These are phyloP conservation scores for Octodonta nipae DNA, from an alignment of 2,888 invertebrate genomes.

Conservation along the genomic window DNA sequence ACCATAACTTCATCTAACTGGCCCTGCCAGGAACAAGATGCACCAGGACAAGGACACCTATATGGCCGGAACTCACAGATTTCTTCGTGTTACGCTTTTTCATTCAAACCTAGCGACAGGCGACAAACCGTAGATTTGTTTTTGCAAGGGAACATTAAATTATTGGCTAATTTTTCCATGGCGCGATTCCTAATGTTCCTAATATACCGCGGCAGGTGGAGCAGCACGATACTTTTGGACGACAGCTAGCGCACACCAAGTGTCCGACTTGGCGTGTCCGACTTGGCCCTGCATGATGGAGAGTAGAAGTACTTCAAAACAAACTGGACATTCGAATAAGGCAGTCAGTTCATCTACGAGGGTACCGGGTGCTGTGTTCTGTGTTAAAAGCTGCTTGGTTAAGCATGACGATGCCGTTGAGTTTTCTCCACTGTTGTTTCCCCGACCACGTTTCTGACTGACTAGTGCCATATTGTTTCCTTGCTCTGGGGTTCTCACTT, in stretches of 20 bases:
- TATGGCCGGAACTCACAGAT: slow-evolving; percentile 96
- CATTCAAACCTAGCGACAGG: slow-evolving; percentile 84
- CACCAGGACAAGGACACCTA: slow-evolving; percentile 97
- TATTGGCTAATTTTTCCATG: slow-evolving; percentile 96
- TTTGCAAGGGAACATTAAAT: slow-evolving; percentile 97
- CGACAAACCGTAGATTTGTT: slow-evolving; percentile 92
- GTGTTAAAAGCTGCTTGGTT: slow-evolving; percentile 22
- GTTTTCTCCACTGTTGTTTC: slow-evolving; percentile 22
- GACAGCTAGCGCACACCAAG: slow-evolving; percentile 92
- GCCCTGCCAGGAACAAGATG: slow-evolving; percentile 98
- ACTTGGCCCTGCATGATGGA: slow-evolving; percentile 98
- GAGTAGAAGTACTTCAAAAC: slow-evolving; percentile 97
- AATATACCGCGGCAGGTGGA: slow-evolving; percentile 95
- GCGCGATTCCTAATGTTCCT: slow-evolving; percentile 95
- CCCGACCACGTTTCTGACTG: slow-evolving; percentile 26
- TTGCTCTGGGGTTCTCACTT: too few relatives aligned
- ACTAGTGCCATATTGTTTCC: slow-evolving; percentile 30
- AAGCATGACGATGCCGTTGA: slow-evolving; percentile 22
- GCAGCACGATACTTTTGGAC: slow-evolving; percentile 92
- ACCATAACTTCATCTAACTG: slow-evolving; percentile 96
- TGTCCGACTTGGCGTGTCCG: slow-evolving; percentile 99
- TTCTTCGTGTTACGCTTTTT: slow-evolving; percentile 97
- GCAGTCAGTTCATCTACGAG: slow-evolving; percentile 80
- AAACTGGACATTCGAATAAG: slow-evolving; percentile 90
- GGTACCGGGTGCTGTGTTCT: slow-evolving; percentile 42